Base-by-base conservation (phyloP, 2,888 invertebrate genomes). In the Acanthosepion pharaonis region DNA sequence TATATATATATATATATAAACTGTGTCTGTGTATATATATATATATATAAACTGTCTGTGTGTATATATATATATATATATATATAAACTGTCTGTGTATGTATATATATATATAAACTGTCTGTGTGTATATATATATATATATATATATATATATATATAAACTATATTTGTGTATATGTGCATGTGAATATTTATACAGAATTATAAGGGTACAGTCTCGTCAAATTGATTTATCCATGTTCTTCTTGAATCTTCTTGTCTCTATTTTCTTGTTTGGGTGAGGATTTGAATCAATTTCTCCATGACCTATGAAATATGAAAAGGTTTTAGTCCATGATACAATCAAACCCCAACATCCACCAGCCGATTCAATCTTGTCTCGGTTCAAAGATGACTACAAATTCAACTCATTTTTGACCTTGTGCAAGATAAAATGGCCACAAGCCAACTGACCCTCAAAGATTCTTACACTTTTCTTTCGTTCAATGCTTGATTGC, bases 401-500 rank as follows among this genome's bases (percentile, higher is more conserved):
- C 78, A 78, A 33, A 78, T 78, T 78, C 78, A 78, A 78, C n/a
- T 78, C n/a, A n/a, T 78, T 78, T n/a, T n/a, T 78, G n/a, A 78
- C 78, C 78, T 33, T n/a, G 33, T 78, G 78, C 5, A n/a, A n/a
- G 78, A 78, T 78, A 78, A 78, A 78, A 78, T 78, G 78, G 78
- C 78, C 15, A 33, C 78, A 11, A 33, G 78, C 78, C 78, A 78
- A 78, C 4, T 78, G n/a, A 78, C 9, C 78, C 78, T 11, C 78
- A 78, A 78, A 78, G 78, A 78, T 33, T 78, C 59, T 23, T n/a
- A 33, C 25, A 28, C 3, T 78, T 78, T 78, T 78, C 78, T 78
- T 78, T 33, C 78, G 11, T 78, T 78, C 11, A n/a, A 5, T n/a
- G n/a, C n/a, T 78, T n/a, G 78, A 78, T 78, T 78, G n/a, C 78